A percentile compares a stretch with the other conserved stretches of the same genome.
phyloP scores from a whole-genome alignment of 2,797 vertebrate genomes.

The Jordanella pulchra region DNA sequence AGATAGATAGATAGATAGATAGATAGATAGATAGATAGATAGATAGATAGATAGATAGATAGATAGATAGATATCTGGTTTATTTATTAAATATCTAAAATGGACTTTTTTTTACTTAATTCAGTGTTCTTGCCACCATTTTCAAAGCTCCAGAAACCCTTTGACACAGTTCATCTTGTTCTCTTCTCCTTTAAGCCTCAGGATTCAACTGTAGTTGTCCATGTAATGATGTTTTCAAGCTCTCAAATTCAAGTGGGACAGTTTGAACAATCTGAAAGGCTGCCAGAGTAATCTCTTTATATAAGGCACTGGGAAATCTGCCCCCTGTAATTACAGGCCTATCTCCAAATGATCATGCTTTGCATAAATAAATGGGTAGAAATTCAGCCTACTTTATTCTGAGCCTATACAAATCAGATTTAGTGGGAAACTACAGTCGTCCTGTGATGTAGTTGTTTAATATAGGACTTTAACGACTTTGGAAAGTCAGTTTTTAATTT shows the following conservation, averaged over 20 bases:
- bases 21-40: too few species aligned
- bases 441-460: background rate
- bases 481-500: background rate
- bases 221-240: constrained; percentile 6
- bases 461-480: background rate
- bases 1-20: too few species aligned
- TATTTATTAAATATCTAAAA: background rate
- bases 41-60: too few species aligned
- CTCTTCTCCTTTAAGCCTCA: background rate
- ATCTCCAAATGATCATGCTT: background rate
- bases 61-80: background rate
- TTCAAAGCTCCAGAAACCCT: background rate
- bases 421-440: background rate
- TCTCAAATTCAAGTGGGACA: background rate
- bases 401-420: background rate
- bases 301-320: background rate
- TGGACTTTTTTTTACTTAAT: background rate
- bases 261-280: constrained; percentile 2
- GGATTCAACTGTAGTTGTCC: background rate
- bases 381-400: background rate
- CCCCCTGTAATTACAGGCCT: background rate
- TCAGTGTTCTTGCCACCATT: background rate
- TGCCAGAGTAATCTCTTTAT: constrained; percentile 6
- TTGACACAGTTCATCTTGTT: background rate
- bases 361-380: background rate